These are phyloP conservation scores for Adelosebastes latens DNA, from an alignment of 2,797 vertebrate genomes.

Conservation along the genomic window DNA sequence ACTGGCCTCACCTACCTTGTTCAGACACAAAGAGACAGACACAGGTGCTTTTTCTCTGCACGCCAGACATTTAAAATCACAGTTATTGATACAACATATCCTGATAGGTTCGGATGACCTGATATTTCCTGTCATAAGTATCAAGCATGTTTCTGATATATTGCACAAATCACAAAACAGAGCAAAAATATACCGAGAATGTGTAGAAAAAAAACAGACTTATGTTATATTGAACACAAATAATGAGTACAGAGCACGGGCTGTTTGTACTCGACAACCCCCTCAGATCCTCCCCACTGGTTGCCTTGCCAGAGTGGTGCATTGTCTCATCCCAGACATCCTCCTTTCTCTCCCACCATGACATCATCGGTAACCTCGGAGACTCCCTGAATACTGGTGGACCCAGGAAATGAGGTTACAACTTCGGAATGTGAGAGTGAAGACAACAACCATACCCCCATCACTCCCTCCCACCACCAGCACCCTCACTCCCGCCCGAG, in stretches of 20 bases:
- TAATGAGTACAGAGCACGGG: not conserved
- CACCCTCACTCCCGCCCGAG: not conserved
- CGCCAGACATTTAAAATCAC: constrained; percentile 11
- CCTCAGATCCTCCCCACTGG: not conserved
- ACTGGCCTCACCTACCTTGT: constrained; percentile 16
- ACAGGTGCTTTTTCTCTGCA: constrained; percentile 14
- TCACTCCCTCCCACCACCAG: not conserved
- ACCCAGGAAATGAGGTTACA: constrained; percentile 82
- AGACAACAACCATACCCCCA: constrained; percentile 20
- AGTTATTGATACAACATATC: not conserved
- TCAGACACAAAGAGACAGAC: constrained; percentile 54
- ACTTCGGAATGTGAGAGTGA: constrained; percentile 76
- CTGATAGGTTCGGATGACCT: constrained; percentile 1
- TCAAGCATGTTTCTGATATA: not conserved
- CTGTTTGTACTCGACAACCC: not conserved
- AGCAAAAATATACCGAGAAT: not conserved
- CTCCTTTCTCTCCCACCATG: constrained; percentile 67
- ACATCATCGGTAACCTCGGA: constrained; percentile 80
- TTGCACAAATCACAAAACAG: constrained; percentile 14
- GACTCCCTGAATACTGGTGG: constrained; percentile 67
- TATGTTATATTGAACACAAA: not conserved
- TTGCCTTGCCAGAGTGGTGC: constrained; percentile 20
- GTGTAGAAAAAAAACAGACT: not conserved
- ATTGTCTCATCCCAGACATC: constrained; percentile 59
- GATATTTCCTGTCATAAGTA: not conserved